Evolutionary conservation across 2,797 vertebrate species (phyloP).

Genomic region (Lepilemur ruficaudatus): DNA sequence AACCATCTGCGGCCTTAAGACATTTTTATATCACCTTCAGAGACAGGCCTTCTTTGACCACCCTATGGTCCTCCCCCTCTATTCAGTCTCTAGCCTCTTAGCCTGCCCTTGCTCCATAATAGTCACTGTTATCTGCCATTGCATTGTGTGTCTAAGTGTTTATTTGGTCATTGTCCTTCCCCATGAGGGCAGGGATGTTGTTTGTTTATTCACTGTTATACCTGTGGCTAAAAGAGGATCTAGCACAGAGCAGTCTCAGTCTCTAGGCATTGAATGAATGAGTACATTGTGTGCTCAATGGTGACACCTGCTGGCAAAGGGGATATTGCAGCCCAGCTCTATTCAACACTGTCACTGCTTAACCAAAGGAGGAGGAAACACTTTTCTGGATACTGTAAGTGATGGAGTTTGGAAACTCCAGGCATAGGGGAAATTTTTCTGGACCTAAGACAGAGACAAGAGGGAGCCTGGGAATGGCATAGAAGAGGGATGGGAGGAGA

Average conservation of each 20-base stretch:
- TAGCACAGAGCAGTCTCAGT: neutral
- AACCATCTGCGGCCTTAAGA: neutral
- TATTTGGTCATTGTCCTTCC: neutral
- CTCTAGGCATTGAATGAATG: neutral
- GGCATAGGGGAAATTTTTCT: neutral
- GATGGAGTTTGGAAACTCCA: neutral
- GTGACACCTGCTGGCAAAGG: constrained; percentile 47
- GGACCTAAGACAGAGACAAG: neutral
- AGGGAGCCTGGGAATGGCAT: neutral
- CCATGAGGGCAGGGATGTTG: neutral
- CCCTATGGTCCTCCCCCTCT: neutral
- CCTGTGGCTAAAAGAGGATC: neutral
- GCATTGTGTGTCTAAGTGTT: neutral
- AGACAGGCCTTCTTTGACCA: neutral
- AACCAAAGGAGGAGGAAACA: neutral
- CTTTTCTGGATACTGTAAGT: neutral
- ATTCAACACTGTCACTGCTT: neutral
- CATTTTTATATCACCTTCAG: neutral
- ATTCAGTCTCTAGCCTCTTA: neutral
- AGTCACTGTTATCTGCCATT: neutral
- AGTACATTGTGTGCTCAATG: neutral
- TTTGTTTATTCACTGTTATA: neutral
- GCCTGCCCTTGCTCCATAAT: neutral
- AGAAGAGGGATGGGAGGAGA: neutral
- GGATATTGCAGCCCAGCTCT: constrained; percentile 57